phyloP scores from a whole-genome alignment of 2,888 invertebrate genomes.

The Acrobasis suavella region DNA sequence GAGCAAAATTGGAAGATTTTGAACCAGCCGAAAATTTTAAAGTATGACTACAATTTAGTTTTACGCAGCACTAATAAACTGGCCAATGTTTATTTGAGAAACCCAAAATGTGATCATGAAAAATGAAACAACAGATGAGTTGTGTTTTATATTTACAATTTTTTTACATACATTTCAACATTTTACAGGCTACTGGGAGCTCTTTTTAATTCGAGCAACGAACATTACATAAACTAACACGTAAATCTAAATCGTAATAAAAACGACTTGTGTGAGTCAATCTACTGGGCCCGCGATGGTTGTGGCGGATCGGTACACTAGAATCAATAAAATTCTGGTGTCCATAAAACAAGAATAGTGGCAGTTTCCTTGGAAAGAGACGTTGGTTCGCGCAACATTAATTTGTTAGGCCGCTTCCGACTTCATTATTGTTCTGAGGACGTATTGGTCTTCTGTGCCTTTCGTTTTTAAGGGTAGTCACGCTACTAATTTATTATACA shows the following conservation, averaged over 20 bases:
- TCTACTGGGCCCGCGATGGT: constrained; percentile 67
- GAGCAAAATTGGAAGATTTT: too few species aligned
- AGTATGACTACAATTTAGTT: constrained; percentile 31
- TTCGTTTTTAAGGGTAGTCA: constrained; percentile 45
- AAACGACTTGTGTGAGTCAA: constrained; percentile 74
- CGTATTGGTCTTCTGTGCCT: constrained; percentile 69
- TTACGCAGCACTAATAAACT: constrained; percentile 42
- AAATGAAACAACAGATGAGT: constrained; percentile 73
- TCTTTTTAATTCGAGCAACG: constrained; percentile 83
- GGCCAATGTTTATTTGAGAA: constrained; percentile 36
- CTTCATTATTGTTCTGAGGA: constrained; percentile 71
- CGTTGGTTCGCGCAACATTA: constrained; percentile 64
- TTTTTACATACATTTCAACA: constrained; percentile 81
- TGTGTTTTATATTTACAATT: constrained; percentile 79
- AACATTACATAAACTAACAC: constrained; percentile 82
- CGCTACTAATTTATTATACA: constrained; percentile 44
- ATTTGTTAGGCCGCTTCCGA: constrained; percentile 68
- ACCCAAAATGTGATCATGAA: constrained; percentile 51
- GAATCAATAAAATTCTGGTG: constrained; percentile 79
- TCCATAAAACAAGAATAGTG: constrained; percentile 68
- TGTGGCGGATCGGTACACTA: constrained; percentile 66
- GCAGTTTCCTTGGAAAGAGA: constrained; percentile 67
- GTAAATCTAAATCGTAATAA: constrained; percentile 81
- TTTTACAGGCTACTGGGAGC: constrained; percentile 81
- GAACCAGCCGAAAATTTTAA: background rate